Percentiles rank a stretch among this genome's conserved stretches.
Evolutionary conservation across 2,888 invertebrate species (phyloP).

Genomic region (Sphaerophoria taeniata): DNA sequence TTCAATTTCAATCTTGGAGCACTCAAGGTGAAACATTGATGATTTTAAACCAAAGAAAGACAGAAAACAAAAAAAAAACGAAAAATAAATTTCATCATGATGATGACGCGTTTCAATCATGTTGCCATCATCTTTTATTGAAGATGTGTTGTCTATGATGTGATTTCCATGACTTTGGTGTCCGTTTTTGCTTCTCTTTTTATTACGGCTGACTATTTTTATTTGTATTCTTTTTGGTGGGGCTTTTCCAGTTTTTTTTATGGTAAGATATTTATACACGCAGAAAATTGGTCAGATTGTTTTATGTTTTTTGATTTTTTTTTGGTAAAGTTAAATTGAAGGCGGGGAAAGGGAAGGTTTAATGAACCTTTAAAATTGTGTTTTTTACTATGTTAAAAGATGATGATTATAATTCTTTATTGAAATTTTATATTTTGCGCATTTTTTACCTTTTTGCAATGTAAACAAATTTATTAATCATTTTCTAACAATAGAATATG

Average conservation of each 20-base stretch:
- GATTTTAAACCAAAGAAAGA: slow-evolving; percentile 22
- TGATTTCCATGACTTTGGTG: slow-evolving; percentile 15
- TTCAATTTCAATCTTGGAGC: slow-evolving; percentile 70
- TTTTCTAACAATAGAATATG: slow-evolving; percentile 48
- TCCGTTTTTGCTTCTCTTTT: slow-evolving; percentile 3
- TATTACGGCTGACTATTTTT: slow-evolving; percentile 15
- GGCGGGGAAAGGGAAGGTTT: slow-evolving; percentile 30
- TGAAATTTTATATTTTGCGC: slow-evolving; percentile 35
- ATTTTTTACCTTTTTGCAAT: slow-evolving; percentile 12
- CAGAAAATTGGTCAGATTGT: slow-evolving; percentile 37
- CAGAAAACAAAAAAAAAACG: neutral
- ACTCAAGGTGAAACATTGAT: slow-evolving; percentile 65
- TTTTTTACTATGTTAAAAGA: slow-evolving; percentile 16
- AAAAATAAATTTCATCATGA: slow-evolving; percentile 6
- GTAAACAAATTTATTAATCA: slow-evolving; percentile 38
- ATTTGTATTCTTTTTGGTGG: slow-evolving; percentile 6
- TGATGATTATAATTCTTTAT: slow-evolving; percentile 36
- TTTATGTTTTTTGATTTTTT: neutral
- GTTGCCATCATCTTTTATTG: slow-evolving; percentile 44
- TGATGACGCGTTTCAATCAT: slow-evolving; percentile 51
- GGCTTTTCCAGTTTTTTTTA: slow-evolving; percentile 40
- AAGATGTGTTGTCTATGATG: slow-evolving; percentile 30
- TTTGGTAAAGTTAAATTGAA: slow-evolving; percentile 18
- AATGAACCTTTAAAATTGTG: slow-evolving; percentile 53
- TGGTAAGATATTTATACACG: neutral